A percentile compares a stretch with the other conserved stretches of the same genome.
Evolutionary conservation across 2,113 vertebrate species (phyloP).

Genomic region (Anhinga rufa): DNA sequence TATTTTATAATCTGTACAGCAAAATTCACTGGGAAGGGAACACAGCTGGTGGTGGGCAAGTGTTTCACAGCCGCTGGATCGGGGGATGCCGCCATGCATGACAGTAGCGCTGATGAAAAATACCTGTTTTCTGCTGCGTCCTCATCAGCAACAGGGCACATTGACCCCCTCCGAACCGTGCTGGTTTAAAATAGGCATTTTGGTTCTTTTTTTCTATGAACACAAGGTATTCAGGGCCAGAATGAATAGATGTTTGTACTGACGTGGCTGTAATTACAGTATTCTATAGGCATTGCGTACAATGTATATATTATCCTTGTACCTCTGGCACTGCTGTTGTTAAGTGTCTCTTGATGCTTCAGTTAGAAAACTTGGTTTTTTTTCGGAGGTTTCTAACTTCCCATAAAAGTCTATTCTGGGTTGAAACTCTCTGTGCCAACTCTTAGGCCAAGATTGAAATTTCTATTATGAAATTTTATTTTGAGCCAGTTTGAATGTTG

Average conservation of each 20-base stretch:
- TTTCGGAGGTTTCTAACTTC: neutral
- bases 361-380: neutral
- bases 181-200: neutral
- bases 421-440: neutral
- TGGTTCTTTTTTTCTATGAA: neutral
- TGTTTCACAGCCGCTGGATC: neutral
- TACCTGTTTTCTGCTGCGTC: neutral
- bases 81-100: neutral
- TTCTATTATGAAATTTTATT: neutral
- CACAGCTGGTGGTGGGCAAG: neutral
- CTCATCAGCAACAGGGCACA: neutral
- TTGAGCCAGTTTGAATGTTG: neutral
- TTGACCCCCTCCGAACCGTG: neutral
- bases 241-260: neutral
- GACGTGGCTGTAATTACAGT: neutral
- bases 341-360: neutral
- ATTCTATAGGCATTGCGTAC: neutral
- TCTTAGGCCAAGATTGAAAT: neutral
- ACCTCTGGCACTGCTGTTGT: neutral
- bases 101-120: rapidly evolving
- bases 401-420: conserved; percentile 5
- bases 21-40: neutral
- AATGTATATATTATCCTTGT: neutral
- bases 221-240: neutral
- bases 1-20: neutral